Base-by-base conservation (phyloP, 2,113 vertebrate species). In the Scartelaos histophorus region DNA sequence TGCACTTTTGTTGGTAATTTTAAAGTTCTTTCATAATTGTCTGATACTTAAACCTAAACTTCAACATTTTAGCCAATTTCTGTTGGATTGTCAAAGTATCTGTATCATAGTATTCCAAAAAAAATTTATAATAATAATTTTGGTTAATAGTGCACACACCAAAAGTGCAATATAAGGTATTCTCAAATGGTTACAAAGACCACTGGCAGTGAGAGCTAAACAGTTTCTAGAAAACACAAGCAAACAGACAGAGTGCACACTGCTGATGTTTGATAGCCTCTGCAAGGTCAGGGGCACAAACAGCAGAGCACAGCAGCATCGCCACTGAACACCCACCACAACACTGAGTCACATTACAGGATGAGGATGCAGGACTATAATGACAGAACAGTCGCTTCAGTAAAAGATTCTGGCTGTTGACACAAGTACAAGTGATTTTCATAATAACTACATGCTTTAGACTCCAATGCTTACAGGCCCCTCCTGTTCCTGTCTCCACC, bases 401-500 rank as follows among this genome's bases (percentile, higher is more conserved):
- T 24, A 58, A 22, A 21, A 22, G 2, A 56, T 10, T 56, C 11
- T 22, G 10, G 10, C 10, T 22, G 54, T 56, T 21, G 21, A 56
- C 15, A 17, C 25, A 7, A 19, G 25, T 17, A 2, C 60, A 62
- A 1, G 16, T 3, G n/a, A 29, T 29, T 29, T 29, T n/a, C 34
- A 38, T 38, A 19, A 38, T 43, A 68, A 66, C 70, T 5, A 46
- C 71, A 75, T 73, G 67, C 66, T 62, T 71, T 69, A 71, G 29
- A 35, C 7, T 43, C 60, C 24, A 51, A 56, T 56, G 68, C 5
- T 38, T 10, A n/a, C 65, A 0, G 17, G 67, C 49, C 69, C 58
- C 51, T 67, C 3, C 29, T 75, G 35, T 78, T 77, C 86, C 79
- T 75, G 81, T 71, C 75, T 82, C 79, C 71, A 46, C 73, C 56